Evolutionary conservation across 2,888 invertebrate genomes (phyloP).

Genomic region (Drosophila cognata): DNA sequence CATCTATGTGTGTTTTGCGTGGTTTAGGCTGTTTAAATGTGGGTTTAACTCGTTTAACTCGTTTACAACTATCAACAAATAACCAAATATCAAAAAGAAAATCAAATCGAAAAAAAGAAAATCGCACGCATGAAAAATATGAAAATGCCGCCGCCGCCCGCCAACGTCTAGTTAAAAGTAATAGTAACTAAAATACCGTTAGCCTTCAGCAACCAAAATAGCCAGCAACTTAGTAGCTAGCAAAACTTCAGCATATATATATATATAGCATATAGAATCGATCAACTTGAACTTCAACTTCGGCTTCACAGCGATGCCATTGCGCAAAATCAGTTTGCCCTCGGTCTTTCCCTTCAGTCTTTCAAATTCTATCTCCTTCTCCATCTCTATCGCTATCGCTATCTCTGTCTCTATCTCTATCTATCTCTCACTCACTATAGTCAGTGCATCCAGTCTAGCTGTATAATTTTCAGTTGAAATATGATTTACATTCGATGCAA

Average conservation of each 20-base stretch:
- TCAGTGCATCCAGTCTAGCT: conserved; percentile 49
- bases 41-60: conserved; percentile 65
- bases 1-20: conserved; percentile 84
- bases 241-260: conserved; percentile 3
- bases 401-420: conserved; percentile 34
- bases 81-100: conserved; percentile 18
- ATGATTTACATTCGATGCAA: conserved; percentile 49
- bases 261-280: conserved; percentile 21
- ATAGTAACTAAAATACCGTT: conserved; percentile 20
- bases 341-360: conserved; percentile 15
- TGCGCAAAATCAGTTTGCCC: conserved; percentile 22
- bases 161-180: conserved; percentile 45
- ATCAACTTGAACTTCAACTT: conserved; percentile 23
- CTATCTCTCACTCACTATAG: conserved; percentile 27
- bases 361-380: conserved; percentile 2
- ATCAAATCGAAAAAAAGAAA: conserved; percentile 15
- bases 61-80: conserved; percentile 26
- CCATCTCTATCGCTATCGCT: conserved; percentile 11
- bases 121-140: conserved; percentile 51
- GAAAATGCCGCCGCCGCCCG: conserved; percentile 55
- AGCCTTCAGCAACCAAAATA: conserved; percentile 28
- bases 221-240: conserved; percentile 38
- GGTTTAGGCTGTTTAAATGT: conserved; percentile 84
- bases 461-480: conserved; percentile 66
- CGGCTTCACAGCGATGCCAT: conserved; percentile 24